Evolutionary conservation across 92 coral and sea anemone species (phyloP).

Genomic region (Porites lobata): DNA sequence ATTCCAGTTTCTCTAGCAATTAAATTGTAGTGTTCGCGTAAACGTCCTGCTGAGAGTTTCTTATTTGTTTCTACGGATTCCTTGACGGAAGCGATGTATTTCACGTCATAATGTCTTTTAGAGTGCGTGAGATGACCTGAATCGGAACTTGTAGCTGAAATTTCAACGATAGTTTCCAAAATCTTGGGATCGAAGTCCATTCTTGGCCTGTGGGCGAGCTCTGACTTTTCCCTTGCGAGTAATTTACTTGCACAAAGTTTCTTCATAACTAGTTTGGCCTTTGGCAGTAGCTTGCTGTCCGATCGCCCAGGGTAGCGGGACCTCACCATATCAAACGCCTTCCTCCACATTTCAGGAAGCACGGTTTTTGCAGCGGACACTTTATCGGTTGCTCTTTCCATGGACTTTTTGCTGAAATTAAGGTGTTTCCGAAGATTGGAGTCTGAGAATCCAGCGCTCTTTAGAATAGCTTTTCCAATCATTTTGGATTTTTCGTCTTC

Average conservation of each 20-base stretch:
- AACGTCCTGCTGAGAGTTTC: slow-evolving; percentile 26
- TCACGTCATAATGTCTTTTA: slow-evolving; percentile 35
- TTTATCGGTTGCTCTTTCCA: slow-evolving; percentile 7
- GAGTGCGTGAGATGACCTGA: slow-evolving; percentile 29
- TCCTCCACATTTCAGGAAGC: slow-evolving; percentile 20
- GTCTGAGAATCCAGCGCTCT: slow-evolving; percentile 29
- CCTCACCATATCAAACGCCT: slow-evolving; percentile 20
- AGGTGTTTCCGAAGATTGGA: slow-evolving; percentile 19
- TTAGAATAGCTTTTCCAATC: slow-evolving; percentile 14
- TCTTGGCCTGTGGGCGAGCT: slow-evolving; percentile 38
- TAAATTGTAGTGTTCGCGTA: slow-evolving; percentile 28
- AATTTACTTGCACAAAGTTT: background rate
- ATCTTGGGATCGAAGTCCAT: slow-evolving; percentile 24
- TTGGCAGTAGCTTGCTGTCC: background rate
- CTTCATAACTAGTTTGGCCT: slow-evolving; percentile 18
- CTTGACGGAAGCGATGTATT: slow-evolving; percentile 24
- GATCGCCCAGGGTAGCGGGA: slow-evolving; percentile 14
- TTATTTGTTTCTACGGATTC: slow-evolving; percentile 22
- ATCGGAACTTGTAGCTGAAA: slow-evolving; percentile 43
- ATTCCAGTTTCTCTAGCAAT: slow-evolving; percentile 19
- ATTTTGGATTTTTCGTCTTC: slow-evolving; percentile 9
- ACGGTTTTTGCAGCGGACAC: slow-evolving; percentile 17
- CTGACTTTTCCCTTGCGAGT: slow-evolving; percentile 21
- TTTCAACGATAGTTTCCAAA: slow-evolving; percentile 37
- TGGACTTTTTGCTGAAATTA: slow-evolving; percentile 6